Evolutionary conservation across 2,113 vertebrate species (phyloP), one percentile per base, ranked within the genome.

Genomic region (Phalacrocorax pelagicus): DNA sequence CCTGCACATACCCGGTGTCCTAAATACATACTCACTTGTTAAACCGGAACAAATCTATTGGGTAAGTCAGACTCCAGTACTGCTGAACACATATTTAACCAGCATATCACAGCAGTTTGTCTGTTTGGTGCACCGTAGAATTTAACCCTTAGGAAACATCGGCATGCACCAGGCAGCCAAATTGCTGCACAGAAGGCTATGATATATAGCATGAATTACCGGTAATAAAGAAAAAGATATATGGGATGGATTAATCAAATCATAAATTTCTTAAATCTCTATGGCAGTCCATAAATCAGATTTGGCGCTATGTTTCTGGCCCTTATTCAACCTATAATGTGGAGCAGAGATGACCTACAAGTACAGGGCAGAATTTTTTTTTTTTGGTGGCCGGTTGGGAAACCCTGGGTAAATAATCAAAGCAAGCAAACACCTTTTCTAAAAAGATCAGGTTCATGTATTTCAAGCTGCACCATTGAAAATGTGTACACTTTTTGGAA

Each of bases 231-330:
- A 55, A 86, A 96, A 77, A 94, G 94, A 96, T 92, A 17, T 90
- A 97, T 97, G 94, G 91, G 81, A 93, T 42, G 86, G 81, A 97
- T 97, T 96, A 96, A 97, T 97, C 95, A 97, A 96, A 96, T 92
- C 89, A 92, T 96, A 88, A 92, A 95, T 97, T 97, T 97, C 95
- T 95, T 91, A 96, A 73, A 82, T 95, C 63, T 90, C 73, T 44
- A 6, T 87, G 85, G 81, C 90, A 95, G 58, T 34, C 89, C 85
- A 92, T 97, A 91, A 95, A 96, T 97, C 94, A 96, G 59, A 59
- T 59, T 62, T 6, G 24, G 42, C 51, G 90, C 42, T 63, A 79
- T 40, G 74, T 66, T 94, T 52, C 95, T 94, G 91, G 89, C 62
- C 51, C 63, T 89, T 72, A 54, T 65, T 93, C 86, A 69, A 12